Percentiles rank a stretch among this genome's conserved stretches.
Evolutionary conservation across 2,113 vertebrate genomes (phyloP).

Genomic region (Macrotis lagotis): DNA sequence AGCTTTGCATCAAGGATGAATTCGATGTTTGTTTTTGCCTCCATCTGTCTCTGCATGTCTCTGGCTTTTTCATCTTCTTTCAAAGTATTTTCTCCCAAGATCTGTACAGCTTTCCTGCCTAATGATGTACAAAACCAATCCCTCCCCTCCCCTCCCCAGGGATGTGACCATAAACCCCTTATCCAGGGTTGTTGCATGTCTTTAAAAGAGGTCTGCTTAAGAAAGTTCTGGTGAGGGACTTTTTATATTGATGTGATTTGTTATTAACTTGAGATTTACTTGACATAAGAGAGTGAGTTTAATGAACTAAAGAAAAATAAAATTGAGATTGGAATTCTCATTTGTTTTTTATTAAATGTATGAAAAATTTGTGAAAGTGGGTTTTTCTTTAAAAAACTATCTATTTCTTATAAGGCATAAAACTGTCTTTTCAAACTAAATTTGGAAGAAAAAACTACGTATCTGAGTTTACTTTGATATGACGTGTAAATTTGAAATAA

Average conservation of each 20-base stretch:
- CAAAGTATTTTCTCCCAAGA: neutral
- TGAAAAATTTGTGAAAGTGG: neutral
- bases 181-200: neutral
- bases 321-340: neutral
- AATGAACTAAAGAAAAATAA: neutral
- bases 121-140: neutral
- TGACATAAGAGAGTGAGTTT: neutral
- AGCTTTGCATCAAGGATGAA: neutral
- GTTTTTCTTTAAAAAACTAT: neutral
- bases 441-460: neutral
- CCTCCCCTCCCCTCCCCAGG: neutral
- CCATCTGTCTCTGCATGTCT: neutral
- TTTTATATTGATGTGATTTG: neutral
- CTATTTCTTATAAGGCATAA: neutral
- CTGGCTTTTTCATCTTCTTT: neutral
- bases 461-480: neutral
- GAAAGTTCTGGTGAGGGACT: neutral
- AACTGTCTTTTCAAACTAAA: neutral
- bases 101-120: neutral
- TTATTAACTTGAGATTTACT: neutral
- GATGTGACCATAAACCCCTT: neutral
- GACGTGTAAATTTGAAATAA: neutral
- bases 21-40: neutral
- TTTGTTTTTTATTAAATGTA: neutral
- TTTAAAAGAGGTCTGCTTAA: neutral